These are phyloP conservation scores for Grapholita molesta DNA, from an alignment of 1,140 invertebrate species.

Conservation along the genomic window DNA sequence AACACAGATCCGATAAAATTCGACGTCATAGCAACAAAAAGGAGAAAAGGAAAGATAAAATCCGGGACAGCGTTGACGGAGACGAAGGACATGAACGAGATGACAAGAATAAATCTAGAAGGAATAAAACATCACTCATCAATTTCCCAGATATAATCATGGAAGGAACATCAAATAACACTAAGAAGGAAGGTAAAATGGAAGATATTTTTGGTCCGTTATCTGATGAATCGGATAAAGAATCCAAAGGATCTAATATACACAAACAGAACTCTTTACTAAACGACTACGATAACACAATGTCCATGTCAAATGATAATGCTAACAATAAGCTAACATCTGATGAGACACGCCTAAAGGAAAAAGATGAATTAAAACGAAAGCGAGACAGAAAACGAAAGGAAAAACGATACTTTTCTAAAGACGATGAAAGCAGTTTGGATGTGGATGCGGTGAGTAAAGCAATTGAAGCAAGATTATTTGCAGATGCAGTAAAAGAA, in stretches of 20 bases:
- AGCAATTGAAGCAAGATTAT: conserved; percentile 87
- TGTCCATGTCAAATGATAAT: conserved; percentile 32
- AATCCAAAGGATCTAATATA: conserved; percentile 27
- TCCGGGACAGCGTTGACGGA: conserved; percentile 78
- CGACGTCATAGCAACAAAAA: conserved; percentile 83
- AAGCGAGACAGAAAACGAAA: conserved; percentile 85
- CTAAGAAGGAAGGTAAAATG: conserved; percentile 86
- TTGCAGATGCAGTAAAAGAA: conserved; percentile 78
- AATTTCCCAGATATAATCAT: conserved; percentile 40
- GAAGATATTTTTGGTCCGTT: conserved; percentile 92
- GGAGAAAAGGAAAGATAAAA: conserved; percentile 85
- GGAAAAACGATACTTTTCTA: conserved; percentile 75
- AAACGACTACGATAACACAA: conserved; percentile 33
- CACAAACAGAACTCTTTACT: conserved; percentile 39
- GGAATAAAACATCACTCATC: conserved; percentile 75
- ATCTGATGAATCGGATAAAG: conserved; percentile 84
- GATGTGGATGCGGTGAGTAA: conserved; percentile 88
- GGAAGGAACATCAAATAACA: conserved; percentile 50
- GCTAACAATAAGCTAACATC: conserved; percentile 28
- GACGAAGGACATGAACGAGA: conserved; percentile 77
- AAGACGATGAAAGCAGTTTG: conserved; percentile 87
- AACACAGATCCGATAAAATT: conserved; percentile 78
- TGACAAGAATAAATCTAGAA: conserved; percentile 80
- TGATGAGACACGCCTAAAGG: conserved; percentile 62
- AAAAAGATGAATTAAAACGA: conserved; percentile 79